Base-by-base conservation (phyloP, 92 coral and sea anemone genomes). In the Umimayanthus chanpuru region DNA sequence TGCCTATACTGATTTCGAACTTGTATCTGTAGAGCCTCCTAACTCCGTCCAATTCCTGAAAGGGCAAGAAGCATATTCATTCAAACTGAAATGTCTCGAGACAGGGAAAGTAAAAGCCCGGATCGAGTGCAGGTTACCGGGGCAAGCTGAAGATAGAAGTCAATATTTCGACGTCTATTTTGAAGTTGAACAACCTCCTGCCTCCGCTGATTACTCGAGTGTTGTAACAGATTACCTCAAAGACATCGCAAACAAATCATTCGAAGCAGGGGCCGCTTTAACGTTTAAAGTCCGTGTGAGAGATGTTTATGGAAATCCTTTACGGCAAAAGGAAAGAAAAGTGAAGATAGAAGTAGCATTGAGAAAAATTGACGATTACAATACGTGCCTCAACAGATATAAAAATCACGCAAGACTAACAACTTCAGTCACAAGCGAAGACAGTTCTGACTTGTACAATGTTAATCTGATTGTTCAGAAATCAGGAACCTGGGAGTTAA, bases 301-400 rank as follows among this genome's bases (percentile, higher is more conserved):
- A 50, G 83, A 79, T 15, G 26, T 79, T 44, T 79, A 79, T 12
- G 83, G 83, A 79, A 79, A 79, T 14, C 83, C 71, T 55, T 36
- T 55, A 18, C 26, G 53, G 20, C 79, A 74, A 74, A 74, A 21
- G 40, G 49, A 74, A 36, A 74, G 79, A 74, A 5, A 74, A 74
- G 79, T 38, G 4, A 36, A 74, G 18, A 74, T 74, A 67, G 73
- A 23, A 32, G 23, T 32, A 1, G 79, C 47, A 74, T 5, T 32
- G 79, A 20, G 15, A 7, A 29, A 10, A 29, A 32, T 30, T 53
- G 58, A 53, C 77, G 43, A 30, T 73, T 4, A 73, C 44, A 36
- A 11, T 20, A 26, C 0, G 44, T 73, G 39, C 77, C 23, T 14
- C 58, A 18, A 12, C 41, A 74, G 4, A 74, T 32, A 32, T 6